These are phyloP conservation scores for Platycheirus rosarum DNA, from an alignment of 2,888 invertebrate species.

Conservation along the genomic window DNA sequence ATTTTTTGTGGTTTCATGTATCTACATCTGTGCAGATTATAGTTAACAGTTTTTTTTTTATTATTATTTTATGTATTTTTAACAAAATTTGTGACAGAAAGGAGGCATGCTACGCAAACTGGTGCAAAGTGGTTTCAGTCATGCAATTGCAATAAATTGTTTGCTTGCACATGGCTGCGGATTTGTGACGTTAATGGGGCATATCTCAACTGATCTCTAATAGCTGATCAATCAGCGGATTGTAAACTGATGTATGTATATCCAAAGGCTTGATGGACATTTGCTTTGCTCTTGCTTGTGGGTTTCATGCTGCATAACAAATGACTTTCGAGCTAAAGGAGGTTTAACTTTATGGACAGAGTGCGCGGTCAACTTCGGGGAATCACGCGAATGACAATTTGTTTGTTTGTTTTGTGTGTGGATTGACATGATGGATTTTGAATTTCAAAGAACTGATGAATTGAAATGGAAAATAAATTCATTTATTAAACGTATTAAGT, in stretches of 20 bases:
- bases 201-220: conserved; percentile 61
- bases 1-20: conserved; percentile 11
- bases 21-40: conserved; percentile 8
- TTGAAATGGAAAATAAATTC: not conserved
- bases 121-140: not conserved
- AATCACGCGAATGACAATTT: conserved; percentile 34
- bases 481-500: not conserved
- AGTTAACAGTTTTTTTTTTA: conserved; percentile 8
- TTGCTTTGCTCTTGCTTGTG: not conserved
- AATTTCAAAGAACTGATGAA: conserved; percentile 9
- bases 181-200: conserved; percentile 66
- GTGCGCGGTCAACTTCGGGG: conserved; percentile 48
- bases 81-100: too few species aligned
- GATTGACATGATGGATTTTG: conserved; percentile 2
- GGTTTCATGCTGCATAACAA: conserved; percentile 38
- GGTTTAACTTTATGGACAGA: conserved; percentile 7
- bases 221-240: conserved; percentile 68
- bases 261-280: conserved; percentile 59
- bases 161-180: conserved; percentile 40
- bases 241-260: conserved; percentile 58
- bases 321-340: conserved; percentile 41
- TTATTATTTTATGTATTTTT: not conserved
- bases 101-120: conserved; percentile 18
- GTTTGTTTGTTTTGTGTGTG: conserved; percentile 3
- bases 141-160: conserved; percentile 59